Base-by-base conservation (phyloP, 1,140 invertebrate species). In the Procambarus clarkii region DNA sequence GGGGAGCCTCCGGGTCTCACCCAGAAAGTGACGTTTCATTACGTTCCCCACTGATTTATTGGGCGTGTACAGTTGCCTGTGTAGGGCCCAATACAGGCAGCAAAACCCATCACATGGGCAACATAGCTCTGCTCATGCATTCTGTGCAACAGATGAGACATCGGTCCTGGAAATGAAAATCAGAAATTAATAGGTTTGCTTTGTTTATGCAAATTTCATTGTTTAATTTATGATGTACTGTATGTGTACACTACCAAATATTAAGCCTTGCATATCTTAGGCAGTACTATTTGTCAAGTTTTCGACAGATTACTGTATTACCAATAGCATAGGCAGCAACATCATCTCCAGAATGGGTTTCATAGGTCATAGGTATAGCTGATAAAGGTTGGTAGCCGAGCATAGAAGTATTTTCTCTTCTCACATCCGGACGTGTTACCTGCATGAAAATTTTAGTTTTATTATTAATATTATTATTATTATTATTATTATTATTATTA, bases 91-190 rank as follows among this genome's bases (percentile, higher is more conserved):
- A 97, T 96, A 93, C 96, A 95, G 0, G 96, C 95, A 0, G 97
- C 97, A 94, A 97, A 97, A 1, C 96, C 96, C 80, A 99, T 97
- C 0, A 97, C 97, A 94, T 98, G 96, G 24, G 97, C 97, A 2
- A 99, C 97, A 94, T 98, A 98, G 93, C 96, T 97, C 94, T 99
- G 98, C 94, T 99, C 98, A 93, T 98, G 98, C 0, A 98, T 96
- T 54, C 96, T 97, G 93, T 98, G 97, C 93, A 99, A 97, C 7
- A 99, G 94, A 94, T 99, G 98, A 0, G 97, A 96, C 94, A 96
- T 96, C 3, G 98, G 98, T 87, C 98, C 98, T 97, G 94, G 45
- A 94, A 95, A 93, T 92, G 98, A 95, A 45, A 96, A 95, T 0
- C 97, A 94, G 98, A 97, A 48, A 96, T 96, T 74, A n/a, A 34